Percentiles rank a stretch among this genome's conserved stretches.
phyloP scores from a whole-genome alignment of 2,797 vertebrate genomes.

The Limnodromus scolopaceus region DNA sequence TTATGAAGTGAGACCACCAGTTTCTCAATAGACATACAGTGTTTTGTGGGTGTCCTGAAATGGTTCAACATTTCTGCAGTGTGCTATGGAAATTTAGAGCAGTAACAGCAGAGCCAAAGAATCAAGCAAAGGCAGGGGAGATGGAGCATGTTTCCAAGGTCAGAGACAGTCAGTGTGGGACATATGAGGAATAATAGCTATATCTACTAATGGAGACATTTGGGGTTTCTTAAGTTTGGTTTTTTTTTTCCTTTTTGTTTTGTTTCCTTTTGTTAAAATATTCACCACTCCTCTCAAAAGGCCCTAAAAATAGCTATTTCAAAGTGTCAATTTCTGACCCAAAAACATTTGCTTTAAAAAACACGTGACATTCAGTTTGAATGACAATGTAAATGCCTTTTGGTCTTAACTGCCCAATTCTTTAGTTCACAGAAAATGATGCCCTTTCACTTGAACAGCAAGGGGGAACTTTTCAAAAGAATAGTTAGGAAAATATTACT shows the following conservation, averaged over 20 bases:
- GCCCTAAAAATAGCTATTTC: not conserved
- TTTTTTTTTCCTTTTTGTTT: not conserved
- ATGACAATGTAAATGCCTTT: conserved; percentile 1
- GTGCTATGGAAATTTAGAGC: not conserved
- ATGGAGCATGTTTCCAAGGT: not conserved
- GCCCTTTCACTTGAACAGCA: conserved; percentile 21
- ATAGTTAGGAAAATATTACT: conserved; percentile 17
- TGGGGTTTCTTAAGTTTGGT: fast-evolving
- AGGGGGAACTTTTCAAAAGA: conserved; percentile 15
- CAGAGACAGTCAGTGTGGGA: not conserved
- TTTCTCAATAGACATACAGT: not conserved
- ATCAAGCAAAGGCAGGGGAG: not conserved
- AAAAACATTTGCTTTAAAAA: not conserved
- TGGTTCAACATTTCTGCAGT: not conserved
- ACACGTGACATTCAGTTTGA: not conserved
- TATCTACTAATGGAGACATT: not conserved
- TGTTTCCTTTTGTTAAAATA: not conserved
- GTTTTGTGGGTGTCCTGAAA: not conserved
- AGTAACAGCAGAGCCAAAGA: not conserved
- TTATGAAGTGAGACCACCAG: not conserved
- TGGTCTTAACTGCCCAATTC: not conserved
- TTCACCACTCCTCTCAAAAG: not conserved
- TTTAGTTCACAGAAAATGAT: not conserved
- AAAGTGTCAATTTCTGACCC: not conserved
- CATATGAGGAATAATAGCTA: fast-evolving